Conservation (phyloP, 2,888 invertebrate species). For the Meganola albula region DNA sequence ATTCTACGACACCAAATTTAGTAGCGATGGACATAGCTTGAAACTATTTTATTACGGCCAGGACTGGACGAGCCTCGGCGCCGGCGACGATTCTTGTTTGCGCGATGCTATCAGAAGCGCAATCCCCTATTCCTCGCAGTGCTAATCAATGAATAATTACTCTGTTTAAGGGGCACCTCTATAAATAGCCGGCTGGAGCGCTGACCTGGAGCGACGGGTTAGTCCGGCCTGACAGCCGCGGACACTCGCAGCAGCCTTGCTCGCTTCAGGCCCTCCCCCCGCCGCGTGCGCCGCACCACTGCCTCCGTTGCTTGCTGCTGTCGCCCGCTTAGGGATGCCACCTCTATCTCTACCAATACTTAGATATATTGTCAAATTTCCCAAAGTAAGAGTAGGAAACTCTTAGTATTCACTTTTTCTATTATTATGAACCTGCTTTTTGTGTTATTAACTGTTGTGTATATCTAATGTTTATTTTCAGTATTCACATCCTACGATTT, state of each 20-base stretch:
- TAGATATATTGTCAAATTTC: too few relatives aligned
- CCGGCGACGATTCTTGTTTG: slow-evolving; percentile 71
- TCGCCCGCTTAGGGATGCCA: slow-evolving; percentile 24
- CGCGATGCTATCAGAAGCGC: slow-evolving; percentile 75
- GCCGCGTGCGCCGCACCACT: slow-evolving; percentile 25
- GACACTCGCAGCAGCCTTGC: slow-evolving; percentile 65
- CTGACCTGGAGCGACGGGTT: slow-evolving; percentile 78
- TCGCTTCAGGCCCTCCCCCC: slow-evolving; percentile 31
- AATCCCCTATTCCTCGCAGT: slow-evolving; percentile 77
- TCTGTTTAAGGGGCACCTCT: slow-evolving; percentile 78
- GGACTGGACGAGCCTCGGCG: slow-evolving; percentile 51
- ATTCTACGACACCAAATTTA: too few relatives aligned
- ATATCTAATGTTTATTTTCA: too few relatives aligned
- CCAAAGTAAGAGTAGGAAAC: too few relatives aligned
- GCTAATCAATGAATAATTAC: slow-evolving; percentile 79
- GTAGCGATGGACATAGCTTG: too few relatives aligned
- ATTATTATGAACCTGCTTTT: too few relatives aligned
- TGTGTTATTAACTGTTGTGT: too few relatives aligned
- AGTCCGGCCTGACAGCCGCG: slow-evolving; percentile 74
- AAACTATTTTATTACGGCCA: slow-evolving; percentile 29
- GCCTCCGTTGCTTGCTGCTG: slow-evolving; percentile 21
- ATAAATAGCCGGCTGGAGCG: slow-evolving; percentile 77
- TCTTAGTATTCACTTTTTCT: too few relatives aligned
- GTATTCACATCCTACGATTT: too few relatives aligned
- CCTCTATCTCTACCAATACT: slow-evolving; percentile 5